Conservation (phyloP, 2,888 invertebrate genomes). For the Ramazzottius varieornatus region DNA sequence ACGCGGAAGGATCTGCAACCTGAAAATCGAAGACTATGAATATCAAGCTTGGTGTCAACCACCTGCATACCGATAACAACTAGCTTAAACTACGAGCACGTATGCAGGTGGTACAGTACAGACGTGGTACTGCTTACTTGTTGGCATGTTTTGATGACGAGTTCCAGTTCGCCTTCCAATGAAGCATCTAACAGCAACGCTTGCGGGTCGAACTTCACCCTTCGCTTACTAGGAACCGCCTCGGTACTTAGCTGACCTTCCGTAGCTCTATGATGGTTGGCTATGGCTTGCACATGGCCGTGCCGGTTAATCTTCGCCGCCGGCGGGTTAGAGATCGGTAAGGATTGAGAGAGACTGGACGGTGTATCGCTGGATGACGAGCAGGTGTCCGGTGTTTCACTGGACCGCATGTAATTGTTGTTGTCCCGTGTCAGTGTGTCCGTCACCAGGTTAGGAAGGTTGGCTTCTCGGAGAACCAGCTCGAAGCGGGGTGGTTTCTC, state of each 20-base stretch:
- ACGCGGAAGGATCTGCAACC: constrained; percentile 78
- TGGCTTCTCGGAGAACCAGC: background rate
- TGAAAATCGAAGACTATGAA: too few relatives aligned
- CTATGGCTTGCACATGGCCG: background rate
- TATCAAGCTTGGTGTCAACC: too few relatives aligned
- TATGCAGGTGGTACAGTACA: too few relatives aligned
- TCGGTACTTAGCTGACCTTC: constrained; percentile 31
- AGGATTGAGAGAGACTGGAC: background rate
- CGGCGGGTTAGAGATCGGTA: background rate
- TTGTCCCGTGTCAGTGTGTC: background rate
- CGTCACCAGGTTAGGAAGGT: background rate
- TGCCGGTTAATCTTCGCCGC: background rate
- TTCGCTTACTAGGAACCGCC: constrained; percentile 24
- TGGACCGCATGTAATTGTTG: background rate
- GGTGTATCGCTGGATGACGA: background rate
- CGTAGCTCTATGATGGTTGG: background rate
- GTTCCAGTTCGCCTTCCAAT: constrained; percentile 83
- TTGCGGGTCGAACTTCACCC: constrained; percentile 89
- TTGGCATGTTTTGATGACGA: constrained; percentile 76
- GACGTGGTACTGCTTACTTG: too few relatives aligned
- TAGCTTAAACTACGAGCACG: too few relatives aligned
- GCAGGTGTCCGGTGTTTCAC: background rate
- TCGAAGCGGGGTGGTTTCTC: background rate
- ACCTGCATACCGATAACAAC: too few relatives aligned
- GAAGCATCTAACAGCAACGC: constrained; percentile 85